Evolutionary conservation across 1,140 invertebrate species (phyloP).

Genomic region (Cherax destructor): DNA sequence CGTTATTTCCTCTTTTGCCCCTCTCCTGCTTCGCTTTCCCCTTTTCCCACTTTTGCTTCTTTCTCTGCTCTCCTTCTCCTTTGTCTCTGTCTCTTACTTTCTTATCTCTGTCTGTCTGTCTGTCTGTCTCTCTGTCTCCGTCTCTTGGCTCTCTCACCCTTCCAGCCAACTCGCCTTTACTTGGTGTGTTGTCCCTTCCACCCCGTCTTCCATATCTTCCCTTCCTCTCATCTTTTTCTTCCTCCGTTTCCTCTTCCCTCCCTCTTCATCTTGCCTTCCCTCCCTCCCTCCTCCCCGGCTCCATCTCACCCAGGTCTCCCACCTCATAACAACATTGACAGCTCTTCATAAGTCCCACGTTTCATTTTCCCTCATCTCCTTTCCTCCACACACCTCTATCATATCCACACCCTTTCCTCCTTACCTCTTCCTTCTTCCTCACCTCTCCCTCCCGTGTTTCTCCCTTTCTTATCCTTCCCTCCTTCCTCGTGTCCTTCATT

Average conservation of each 20-base stretch:
- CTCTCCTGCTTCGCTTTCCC: conserved; percentile 28
- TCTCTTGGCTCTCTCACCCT: not conserved
- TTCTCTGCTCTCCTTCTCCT: conserved; percentile 43
- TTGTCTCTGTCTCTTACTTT: conserved; percentile 15
- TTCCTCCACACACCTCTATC: too few relatives aligned
- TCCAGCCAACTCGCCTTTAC: not conserved
- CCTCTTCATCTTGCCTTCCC: not conserved
- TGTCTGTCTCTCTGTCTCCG: not conserved
- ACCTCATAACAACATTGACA: too few relatives aligned
- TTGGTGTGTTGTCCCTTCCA: not conserved
- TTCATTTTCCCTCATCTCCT: too few relatives aligned
- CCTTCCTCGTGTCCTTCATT: not conserved
- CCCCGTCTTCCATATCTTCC: not conserved
- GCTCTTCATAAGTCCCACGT: too few relatives aligned
- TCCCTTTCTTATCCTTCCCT: too few relatives aligned
- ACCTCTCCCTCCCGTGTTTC: too few relatives aligned
- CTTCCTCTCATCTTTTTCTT: not conserved
- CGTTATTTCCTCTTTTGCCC: conserved; percentile 33
- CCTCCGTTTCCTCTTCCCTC: too few relatives aligned
- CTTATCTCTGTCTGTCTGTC: conserved; percentile 22
- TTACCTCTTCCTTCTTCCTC: too few relatives aligned
- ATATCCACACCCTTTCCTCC: too few relatives aligned
- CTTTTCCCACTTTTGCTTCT: conserved; percentile 33
- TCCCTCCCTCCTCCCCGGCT: not conserved
- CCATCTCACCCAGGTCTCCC: too few relatives aligned